Evolutionary conservation across 2,797 vertebrate genomes (phyloP).

Genomic region (Hypotaenidia okinawae): DNA sequence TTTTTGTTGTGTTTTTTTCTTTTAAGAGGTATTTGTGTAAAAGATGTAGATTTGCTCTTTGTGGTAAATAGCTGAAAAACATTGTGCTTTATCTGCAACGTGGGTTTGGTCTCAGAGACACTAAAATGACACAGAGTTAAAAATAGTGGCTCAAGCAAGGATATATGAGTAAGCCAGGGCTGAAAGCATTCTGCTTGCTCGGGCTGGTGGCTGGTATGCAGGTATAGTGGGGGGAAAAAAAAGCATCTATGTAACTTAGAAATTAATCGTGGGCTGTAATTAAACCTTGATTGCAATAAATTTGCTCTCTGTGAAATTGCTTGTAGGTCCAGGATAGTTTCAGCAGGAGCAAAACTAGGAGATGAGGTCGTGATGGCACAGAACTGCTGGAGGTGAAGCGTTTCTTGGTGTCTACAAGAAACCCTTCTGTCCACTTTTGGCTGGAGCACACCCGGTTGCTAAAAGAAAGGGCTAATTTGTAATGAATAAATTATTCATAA

Average conservation of each 20-base stretch:
- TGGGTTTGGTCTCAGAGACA: background rate
- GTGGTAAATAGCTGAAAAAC: background rate
- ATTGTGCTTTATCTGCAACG: background rate
- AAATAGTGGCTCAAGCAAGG: background rate
- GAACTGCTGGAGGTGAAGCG: background rate
- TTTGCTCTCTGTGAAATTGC: background rate
- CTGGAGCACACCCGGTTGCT: background rate
- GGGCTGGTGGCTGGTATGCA: background rate
- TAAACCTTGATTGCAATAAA: background rate
- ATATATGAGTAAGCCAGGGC: background rate
- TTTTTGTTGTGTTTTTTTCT: background rate
- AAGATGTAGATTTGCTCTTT: background rate
- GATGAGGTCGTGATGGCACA: background rate
- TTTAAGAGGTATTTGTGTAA: background rate
- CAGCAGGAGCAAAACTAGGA: background rate
- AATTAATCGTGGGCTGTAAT: background rate
- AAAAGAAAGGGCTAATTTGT: background rate
- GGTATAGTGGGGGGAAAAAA: background rate
- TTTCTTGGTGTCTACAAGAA: background rate
- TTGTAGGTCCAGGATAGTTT: background rate
- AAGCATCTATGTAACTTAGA: background rate
- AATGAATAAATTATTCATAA: background rate
- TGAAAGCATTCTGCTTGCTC: background rate
- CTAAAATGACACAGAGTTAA: background rate
- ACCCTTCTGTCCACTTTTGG: background rate